A percentile compares a stretch with the other conserved stretches of the same genome.
phyloP scores from a whole-genome alignment of 2,888 invertebrate genomes.

The Aromia moschata region DNA sequence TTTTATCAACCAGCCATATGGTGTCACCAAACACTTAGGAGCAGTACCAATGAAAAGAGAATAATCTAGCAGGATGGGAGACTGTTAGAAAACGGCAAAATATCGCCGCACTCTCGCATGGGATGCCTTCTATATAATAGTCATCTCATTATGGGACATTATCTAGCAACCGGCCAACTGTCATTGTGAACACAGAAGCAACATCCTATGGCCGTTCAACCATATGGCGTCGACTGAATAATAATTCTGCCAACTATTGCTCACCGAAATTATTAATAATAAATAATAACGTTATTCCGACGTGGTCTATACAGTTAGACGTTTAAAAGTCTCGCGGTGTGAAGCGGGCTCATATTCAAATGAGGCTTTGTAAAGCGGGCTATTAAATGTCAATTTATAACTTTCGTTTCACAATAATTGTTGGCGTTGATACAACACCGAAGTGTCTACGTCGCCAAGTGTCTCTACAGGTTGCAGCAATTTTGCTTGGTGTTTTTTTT shows the following conservation, averaged over 20 bases:
- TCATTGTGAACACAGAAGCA: background rate
- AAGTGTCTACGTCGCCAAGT: background rate
- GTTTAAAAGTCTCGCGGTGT: background rate
- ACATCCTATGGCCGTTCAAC: background rate
- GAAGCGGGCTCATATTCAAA: background rate
- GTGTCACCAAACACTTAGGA: slow-evolving; percentile 1
- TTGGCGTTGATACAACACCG: background rate
- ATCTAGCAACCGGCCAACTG: background rate
- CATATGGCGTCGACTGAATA: background rate
- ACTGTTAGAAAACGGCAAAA: background rate
- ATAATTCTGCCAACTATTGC: background rate
- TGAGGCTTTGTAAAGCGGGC: slow-evolving; percentile 1
- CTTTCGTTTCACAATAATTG: slow-evolving; percentile 16
- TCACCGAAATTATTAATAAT: background rate
- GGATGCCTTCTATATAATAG: background rate
- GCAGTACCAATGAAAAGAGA: background rate
- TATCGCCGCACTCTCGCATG: background rate
- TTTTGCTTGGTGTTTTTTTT: background rate
- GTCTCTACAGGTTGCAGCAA: background rate
- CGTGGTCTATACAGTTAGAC: background rate
- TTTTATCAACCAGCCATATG: background rate
- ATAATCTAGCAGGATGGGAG: background rate
- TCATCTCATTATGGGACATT: background rate
- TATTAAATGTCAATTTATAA: slow-evolving; percentile 24
- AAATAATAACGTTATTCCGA: background rate